A percentile compares a stretch with the other conserved stretches of the same genome.
These are phyloP conservation scores for Acanthisitta chloris DNA, from an alignment of 2,113 vertebrate species.

Conservation along the genomic window DNA sequence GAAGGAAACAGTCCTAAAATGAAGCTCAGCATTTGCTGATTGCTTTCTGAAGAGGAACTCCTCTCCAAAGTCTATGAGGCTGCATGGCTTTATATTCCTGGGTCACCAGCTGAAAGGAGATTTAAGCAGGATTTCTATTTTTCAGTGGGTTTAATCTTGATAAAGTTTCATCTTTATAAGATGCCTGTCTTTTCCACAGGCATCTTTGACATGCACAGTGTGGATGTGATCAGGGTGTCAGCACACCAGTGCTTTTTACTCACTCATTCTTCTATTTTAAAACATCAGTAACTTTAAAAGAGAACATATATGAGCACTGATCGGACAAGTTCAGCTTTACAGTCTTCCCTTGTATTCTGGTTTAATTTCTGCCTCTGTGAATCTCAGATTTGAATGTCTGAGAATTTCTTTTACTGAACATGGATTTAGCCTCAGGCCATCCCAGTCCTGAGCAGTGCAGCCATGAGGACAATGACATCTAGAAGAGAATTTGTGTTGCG, in stretches of 20 bases:
- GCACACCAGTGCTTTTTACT: not conserved
- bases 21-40: not conserved
- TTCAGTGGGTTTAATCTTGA: not conserved
- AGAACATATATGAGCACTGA: not conserved
- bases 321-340: not conserved
- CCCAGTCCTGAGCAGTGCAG: not conserved
- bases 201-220: not conserved
- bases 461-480: not conserved
- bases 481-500: not conserved
- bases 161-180: not conserved
- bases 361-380: not conserved
- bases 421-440: not conserved
- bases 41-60: not conserved
- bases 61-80: not conserved
- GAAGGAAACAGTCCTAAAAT: not conserved
- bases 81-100: not conserved
- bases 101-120: not conserved
- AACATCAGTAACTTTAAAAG: not conserved
- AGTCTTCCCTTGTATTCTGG: not conserved
- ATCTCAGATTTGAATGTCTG: not conserved
- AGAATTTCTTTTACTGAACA: not conserved
- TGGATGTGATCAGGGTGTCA: not conserved
- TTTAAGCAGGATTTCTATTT: not conserved
- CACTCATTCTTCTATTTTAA: not conserved
- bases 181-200: not conserved